phyloP scores from a whole-genome alignment of 1,140 invertebrate species.

The Cotesia vestalis region DNA sequence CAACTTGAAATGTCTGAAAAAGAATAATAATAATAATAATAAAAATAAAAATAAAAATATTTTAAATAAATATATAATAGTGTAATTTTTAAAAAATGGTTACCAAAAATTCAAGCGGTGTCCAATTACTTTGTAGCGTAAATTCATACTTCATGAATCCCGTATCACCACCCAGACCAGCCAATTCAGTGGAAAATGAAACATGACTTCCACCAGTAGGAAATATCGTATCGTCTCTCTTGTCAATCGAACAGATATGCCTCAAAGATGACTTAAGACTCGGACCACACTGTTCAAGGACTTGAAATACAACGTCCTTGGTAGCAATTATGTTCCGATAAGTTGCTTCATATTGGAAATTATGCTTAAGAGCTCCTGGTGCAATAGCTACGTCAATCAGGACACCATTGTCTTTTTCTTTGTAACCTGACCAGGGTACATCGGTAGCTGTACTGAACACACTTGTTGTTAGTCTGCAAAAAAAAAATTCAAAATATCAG shows the following conservation, averaged over 20 bases:
- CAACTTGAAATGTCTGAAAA: conserved; percentile 77
- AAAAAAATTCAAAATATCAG: conserved; percentile 36
- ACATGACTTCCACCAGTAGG: conserved; percentile 77
- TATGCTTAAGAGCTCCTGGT: conserved; percentile 73
- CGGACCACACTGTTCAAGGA: conserved; percentile 85
- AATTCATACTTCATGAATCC: conserved; percentile 87
- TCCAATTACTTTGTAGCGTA: conserved; percentile 79
- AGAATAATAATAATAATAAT: conserved; percentile 42
- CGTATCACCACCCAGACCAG: conserved; percentile 87
- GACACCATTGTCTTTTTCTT: conserved; percentile 71
- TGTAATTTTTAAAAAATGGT: conserved; percentile 50
- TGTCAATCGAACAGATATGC: conserved; percentile 81
- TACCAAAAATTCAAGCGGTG: conserved; percentile 74
- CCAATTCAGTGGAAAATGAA: conserved; percentile 79
- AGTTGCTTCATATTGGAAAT: conserved; percentile 83
- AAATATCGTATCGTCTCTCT: conserved; percentile 80
- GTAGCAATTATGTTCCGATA: conserved; percentile 78
- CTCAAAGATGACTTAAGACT: conserved; percentile 85
- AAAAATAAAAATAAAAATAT: conserved; percentile 5
- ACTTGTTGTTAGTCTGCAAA: conserved; percentile 71
- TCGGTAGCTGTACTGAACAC: conserved; percentile 79
- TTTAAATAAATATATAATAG: neutral
- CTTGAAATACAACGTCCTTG: conserved; percentile 75
- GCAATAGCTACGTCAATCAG: conserved; percentile 74
- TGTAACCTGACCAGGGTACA: conserved; percentile 84